Evolutionary conservation across 2,888 invertebrate genomes (phyloP).

Genomic region (Pediacus dermestoides): DNA sequence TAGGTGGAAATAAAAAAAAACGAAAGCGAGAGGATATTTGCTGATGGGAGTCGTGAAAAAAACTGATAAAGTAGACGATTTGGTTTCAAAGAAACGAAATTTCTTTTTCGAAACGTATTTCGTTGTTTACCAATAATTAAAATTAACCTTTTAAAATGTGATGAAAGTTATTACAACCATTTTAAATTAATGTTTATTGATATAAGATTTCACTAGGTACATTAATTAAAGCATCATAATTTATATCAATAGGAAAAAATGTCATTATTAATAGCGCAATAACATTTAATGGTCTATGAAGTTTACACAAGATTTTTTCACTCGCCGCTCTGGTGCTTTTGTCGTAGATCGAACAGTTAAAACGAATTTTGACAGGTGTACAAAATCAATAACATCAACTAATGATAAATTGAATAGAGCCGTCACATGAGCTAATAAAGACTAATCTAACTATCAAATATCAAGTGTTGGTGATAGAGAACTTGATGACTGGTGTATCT

Average conservation of each 20-base stretch:
- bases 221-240: slow-evolving; percentile 5
- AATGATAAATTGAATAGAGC: slow-evolving; percentile 5
- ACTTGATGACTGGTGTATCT: slow-evolving; percentile 13
- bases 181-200: slow-evolving; percentile 6
- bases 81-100: no score
- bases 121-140: no score
- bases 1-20: no score
- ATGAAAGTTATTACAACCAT: no score
- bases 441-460: slow-evolving; percentile 12
- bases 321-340: no score
- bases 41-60: no score
- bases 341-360: slow-evolving; percentile 1
- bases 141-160: no score
- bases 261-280: background rate
- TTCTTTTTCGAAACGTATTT: no score
- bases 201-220: slow-evolving; percentile 4
- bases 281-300: background rate
- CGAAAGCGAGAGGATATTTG: no score
- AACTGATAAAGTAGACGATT: no score
- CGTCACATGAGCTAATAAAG: slow-evolving; percentile 12
- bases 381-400: slow-evolving; percentile 5
- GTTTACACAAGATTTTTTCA: slow-evolving; percentile 1
- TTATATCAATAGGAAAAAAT: background rate
- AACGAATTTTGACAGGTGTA: slow-evolving; percentile 6
- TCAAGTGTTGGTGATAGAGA: slow-evolving; percentile 8